Evolutionary conservation across 2,797 vertebrate genomes (phyloP).

Genomic region (Spinibarbus caldwelli): DNA sequence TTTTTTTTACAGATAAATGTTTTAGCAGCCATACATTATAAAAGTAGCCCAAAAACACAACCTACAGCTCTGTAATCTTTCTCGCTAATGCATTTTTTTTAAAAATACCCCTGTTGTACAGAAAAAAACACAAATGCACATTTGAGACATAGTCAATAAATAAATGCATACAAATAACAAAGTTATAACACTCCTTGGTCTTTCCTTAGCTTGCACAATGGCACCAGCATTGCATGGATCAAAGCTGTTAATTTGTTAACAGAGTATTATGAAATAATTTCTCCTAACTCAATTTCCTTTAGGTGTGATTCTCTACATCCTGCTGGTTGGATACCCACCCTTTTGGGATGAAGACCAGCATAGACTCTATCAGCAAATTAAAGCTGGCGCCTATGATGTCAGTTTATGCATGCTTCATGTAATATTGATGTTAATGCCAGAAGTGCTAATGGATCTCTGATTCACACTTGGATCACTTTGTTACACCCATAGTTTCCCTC

Average conservation of each 20-base stretch:
- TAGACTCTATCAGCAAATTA: constrained; percentile 98
- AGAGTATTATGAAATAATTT: neutral
- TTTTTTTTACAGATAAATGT: neutral
- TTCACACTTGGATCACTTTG: neutral
- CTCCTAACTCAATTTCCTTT: constrained; percentile 28
- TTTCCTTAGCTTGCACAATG: neutral
- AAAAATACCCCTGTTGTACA: neutral
- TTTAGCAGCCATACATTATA: neutral
- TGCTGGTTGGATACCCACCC: constrained; percentile 94
- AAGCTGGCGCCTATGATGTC: constrained; percentile 98
- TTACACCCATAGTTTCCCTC: constrained; percentile 88
- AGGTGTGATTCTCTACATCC: constrained; percentile 97
- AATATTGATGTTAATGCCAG: neutral
- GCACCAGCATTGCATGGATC: neutral
- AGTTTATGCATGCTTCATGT: constrained; percentile 65
- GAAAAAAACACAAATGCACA: neutral
- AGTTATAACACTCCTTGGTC: neutral
- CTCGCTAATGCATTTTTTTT: neutral
- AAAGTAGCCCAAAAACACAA: neutral
- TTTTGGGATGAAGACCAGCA: constrained; percentile 99
- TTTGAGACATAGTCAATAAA: neutral
- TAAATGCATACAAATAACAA: neutral
- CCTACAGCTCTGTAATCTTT: neutral
- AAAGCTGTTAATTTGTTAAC: neutral
- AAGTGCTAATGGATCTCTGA: neutral